A percentile compares a stretch with the other conserved stretches of the same genome.
These are phyloP conservation scores for Pachypanchax playfairii DNA, from an alignment of 2,113 vertebrate genomes.

Conservation along the genomic window DNA sequence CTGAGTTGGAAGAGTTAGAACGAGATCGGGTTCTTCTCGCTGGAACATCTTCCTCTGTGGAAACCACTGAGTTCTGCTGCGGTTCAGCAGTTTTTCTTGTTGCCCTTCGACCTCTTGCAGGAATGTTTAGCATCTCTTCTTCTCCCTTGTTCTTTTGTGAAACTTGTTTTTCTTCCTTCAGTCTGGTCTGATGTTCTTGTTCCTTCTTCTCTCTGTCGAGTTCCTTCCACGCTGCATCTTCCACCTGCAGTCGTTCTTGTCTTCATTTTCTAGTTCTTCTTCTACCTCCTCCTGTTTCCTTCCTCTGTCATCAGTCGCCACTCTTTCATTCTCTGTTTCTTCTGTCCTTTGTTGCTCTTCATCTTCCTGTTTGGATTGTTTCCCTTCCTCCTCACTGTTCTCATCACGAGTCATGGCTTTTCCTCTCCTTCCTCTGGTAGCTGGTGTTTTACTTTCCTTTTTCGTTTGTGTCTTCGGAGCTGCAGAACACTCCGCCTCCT, in stretches of 20 bases:
- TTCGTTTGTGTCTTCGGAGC: conserved; percentile 35
- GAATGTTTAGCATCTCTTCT: conserved; percentile 3
- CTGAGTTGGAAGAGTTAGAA: conserved; percentile 72
- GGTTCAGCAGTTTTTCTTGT: conserved; percentile 23
- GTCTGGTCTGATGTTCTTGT: conserved; percentile 3
- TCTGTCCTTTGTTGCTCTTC: conserved; percentile 28
- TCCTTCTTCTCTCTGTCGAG: conserved; percentile 12
- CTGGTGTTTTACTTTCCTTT: conserved; percentile 28
- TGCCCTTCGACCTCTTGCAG: conserved; percentile 41
- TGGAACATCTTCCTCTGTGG: conserved; percentile 34
- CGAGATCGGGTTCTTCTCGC: conserved; percentile 66
- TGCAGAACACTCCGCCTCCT: conserved; percentile 19
- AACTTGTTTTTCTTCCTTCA: conserved; percentile 18
- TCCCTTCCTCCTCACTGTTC: conserved; percentile 27
- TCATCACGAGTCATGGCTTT: conserved; percentile 19
- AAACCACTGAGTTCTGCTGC: not conserved
- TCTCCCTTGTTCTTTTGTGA: conserved; percentile 30
- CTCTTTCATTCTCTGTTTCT: conserved; percentile 6
- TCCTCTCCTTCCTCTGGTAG: conserved; percentile 30
- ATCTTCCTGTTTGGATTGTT: conserved; percentile 20
- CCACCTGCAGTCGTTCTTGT: conserved; percentile 19
- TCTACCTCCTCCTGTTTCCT: conserved; percentile 1
- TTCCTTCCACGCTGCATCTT: conserved; percentile 1
- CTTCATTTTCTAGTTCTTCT: conserved; percentile 11
- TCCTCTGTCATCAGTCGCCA: not conserved